Evolutionary conservation across 2,797 vertebrate genomes (phyloP), one percentile per base, ranked within the genome.

Genomic region (Champsocephalus gunnari): DNA sequence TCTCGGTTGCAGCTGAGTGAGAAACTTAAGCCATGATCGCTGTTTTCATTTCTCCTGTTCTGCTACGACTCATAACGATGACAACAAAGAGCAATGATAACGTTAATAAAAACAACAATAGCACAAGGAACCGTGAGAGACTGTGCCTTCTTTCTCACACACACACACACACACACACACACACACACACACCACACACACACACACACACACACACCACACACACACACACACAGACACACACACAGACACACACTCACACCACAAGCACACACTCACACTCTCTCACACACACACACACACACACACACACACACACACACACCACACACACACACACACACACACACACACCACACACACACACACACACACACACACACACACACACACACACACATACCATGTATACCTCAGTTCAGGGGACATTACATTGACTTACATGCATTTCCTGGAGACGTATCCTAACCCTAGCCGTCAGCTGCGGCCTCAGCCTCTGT

Each of bases 41-140:
- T 92, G 89, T 92, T 94, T 94, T 92, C 76, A 89, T 93, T 94
- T 94, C 81, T 91, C 89, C 92, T 90, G 87, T 94, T 94, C 93
- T 94, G 92, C 94, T 93, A 92, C 92, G 91, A 88, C 92, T 91
- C 92, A 88, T 88, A 89, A 87, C 89, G 87, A 88, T 89, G 87
- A 91, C 75, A 87, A 92, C 90, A 92, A 28, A 91, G 92, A 93
- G 94, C 91, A 91, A 93, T 92, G 91, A 94, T 92, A 92, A 94
- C 84, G 64, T 87, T 89, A 92, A 92, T 90, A 96, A 95, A 95
- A 95, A 94, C 93, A 95, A 94, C 93, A 95, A 96, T 95, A 96
- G 95, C 95, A 96, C 95, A 96, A 96, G 92, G 84, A 94, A 90
- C 77, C 77, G 34, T 9, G 51, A 43, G 59, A 43, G 59, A 10